Evolutionary conservation across 2,113 vertebrate species (phyloP), one percentile per base, ranked within the genome.

Genomic region (Cyanocitta stelleri): DNA sequence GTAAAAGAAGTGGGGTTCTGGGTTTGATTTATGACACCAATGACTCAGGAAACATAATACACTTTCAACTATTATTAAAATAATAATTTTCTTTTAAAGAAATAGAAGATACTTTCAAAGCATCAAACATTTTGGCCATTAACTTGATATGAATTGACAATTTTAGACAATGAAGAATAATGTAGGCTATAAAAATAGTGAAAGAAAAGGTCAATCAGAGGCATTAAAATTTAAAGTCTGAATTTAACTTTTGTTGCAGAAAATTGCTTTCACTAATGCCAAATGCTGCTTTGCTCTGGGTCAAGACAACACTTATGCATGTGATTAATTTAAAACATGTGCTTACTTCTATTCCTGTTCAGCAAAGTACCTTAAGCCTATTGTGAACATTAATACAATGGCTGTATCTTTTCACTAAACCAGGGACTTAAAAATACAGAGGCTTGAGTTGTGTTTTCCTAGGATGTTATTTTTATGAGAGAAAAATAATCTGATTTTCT

Each of bases 301-400:
- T 95, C 72, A 88, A 69, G 72, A 80, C 56, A 91, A 69, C 78
- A 86, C 63, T 82, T 92, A 72, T 62, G n/a, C 19, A 73, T 79
- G 74, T 41, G 46, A 86, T 87, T 89, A 88, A 92, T 92, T 77
- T 82, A 87, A 96, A 92, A 78, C 86, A 90, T 54, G 61, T 84
- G 62, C 21, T 86, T 89, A 35, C 35, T 82, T 92, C 39, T 21
- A 84, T 46, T 85, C 39, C 5, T 75, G 9, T 41, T 81, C 49
- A 93, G n/a, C 33, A 76, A 91, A 76, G 44, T 29, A 76, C 29
- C 16, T 69, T 69, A 85, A 75, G 19, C 23, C 66, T 79, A 43
- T 66, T 91, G 49, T 94, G 32, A 76, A 10, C 3, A 33, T 80
- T 76, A 49, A 66, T 88, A 59, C 18, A 82, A 59, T 37, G 20